These are phyloP conservation scores for Polymixis flavicincta DNA, from an alignment of 2,888 invertebrate species.

Conservation along the genomic window DNA sequence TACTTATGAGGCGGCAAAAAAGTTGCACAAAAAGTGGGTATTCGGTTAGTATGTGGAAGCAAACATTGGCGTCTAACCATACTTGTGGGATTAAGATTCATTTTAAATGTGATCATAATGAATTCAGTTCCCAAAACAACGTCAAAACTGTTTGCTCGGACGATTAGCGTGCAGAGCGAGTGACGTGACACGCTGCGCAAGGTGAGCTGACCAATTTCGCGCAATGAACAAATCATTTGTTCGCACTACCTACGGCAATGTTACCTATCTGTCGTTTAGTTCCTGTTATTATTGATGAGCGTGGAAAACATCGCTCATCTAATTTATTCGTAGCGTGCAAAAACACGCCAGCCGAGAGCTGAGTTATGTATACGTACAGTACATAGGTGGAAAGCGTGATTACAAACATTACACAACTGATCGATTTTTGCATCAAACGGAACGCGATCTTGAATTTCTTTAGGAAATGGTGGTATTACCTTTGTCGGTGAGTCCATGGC, in stretches of 20 bases:
- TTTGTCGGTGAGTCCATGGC: conserved; percentile 60
- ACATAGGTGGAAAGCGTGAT: conserved; percentile 71
- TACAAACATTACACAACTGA: conserved; percentile 81
- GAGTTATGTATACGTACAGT: conserved; percentile 44
- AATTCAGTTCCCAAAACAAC: conserved; percentile 68
- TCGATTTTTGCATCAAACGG: conserved; percentile 66
- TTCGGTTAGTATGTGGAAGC: conserved; percentile 54
- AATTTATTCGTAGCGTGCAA: conserved; percentile 62
- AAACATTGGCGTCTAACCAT: conserved; percentile 42
- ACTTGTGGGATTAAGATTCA: conserved; percentile 52
- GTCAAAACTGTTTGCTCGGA: conserved; percentile 78
- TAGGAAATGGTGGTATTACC: conserved; percentile 72
- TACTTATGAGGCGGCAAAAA: conserved; percentile 55
- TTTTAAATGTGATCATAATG: conserved; percentile 50
- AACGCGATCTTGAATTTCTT: conserved; percentile 43
- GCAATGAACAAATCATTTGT: conserved; percentile 73
- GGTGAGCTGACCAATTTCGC: conserved; percentile 80
- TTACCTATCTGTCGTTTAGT: conserved; percentile 61
- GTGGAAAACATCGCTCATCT: conserved; percentile 46
- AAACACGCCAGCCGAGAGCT: conserved; percentile 62
- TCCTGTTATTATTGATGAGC: conserved; percentile 60
- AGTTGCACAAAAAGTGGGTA: conserved; percentile 61
- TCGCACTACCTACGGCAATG: conserved; percentile 70
- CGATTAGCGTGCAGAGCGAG: conserved; percentile 78
- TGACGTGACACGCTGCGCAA: conserved; percentile 82